Evolutionary conservation across 2,113 vertebrate species (phyloP).

Genomic region (Carollia perspicillata): DNA sequence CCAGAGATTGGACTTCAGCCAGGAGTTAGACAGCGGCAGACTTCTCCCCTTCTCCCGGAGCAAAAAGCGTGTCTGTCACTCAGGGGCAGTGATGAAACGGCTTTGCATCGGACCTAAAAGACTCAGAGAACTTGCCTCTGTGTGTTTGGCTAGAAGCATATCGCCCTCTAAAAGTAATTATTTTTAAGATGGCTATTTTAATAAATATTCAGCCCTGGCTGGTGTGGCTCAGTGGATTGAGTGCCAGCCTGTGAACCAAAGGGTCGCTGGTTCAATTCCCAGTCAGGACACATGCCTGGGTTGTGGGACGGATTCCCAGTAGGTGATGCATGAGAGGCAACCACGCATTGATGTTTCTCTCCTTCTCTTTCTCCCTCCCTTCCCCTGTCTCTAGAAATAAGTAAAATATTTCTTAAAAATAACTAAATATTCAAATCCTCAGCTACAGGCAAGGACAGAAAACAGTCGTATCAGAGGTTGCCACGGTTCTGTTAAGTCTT

Average conservation of each 20-base stretch:
- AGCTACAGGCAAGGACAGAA: neutral
- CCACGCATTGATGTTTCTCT: too few species aligned
- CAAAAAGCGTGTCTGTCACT: neutral
- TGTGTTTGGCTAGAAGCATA: neutral
- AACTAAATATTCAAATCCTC: neutral
- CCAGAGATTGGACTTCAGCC: slow-evolving; percentile 10
- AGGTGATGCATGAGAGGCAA: too few species aligned
- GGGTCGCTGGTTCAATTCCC: too few species aligned
- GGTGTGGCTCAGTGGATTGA: too few species aligned
- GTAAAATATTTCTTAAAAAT: too few species aligned
- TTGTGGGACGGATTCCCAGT: too few species aligned
- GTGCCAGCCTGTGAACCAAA: too few species aligned
- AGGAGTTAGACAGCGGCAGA: neutral
- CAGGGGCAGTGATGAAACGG: neutral
- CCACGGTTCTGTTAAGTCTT: neutral
- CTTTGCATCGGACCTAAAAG: neutral
- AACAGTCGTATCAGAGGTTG: neutral
- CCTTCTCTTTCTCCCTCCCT: too few species aligned
- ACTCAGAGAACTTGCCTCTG: neutral
- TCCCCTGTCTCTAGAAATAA: too few species aligned
- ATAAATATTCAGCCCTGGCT: neutral
- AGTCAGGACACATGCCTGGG: too few species aligned
- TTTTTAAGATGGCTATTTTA: neutral
- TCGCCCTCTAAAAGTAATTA: neutral
- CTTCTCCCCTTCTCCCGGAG: neutral